Percentiles rank a stretch among this genome's conserved stretches.
Conservation (phyloP, 2,113 vertebrate species). For the Triplophysa rosa region DNA sequence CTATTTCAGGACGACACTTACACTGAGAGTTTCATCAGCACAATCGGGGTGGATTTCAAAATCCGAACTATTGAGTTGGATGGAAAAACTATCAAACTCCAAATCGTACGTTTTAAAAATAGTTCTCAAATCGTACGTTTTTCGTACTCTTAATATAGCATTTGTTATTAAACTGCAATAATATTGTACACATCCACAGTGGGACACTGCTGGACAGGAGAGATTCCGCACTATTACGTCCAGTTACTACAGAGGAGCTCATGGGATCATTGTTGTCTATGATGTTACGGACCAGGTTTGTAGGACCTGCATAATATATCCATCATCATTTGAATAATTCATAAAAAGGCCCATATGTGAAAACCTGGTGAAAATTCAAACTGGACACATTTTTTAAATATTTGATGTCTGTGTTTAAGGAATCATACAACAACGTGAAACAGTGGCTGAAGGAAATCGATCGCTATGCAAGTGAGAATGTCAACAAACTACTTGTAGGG, state of each 20-base stretch:
- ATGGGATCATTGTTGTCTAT: constrained; percentile 86
- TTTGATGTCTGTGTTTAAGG: constrained; percentile 59
- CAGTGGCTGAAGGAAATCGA: constrained; percentile 88
- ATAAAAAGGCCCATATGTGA: no score
- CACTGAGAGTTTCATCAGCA: constrained; percentile 89
- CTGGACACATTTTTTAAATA: background rate
- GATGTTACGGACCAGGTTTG: constrained; percentile 85
- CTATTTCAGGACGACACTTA: constrained; percentile 83
- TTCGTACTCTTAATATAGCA: no score
- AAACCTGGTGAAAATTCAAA: background rate
- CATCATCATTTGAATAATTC: no score
- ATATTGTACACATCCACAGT: constrained; percentile 63
- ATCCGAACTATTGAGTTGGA: constrained; percentile 87
- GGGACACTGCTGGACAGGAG: constrained; percentile 86
- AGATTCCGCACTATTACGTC: constrained; percentile 86
- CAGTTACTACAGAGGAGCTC: constrained; percentile 86
- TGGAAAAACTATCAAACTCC: constrained; percentile 87
- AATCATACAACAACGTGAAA: constrained; percentile 84
- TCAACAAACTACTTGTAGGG: constrained; percentile 85
- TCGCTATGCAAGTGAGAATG: constrained; percentile 84
- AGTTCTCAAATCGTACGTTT: no score
- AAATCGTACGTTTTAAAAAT: constrained; percentile 74
- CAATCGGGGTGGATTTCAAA: constrained; percentile 88
- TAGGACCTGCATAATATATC: constrained; percentile 13
- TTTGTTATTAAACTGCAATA: no score